A percentile compares a stretch with the other conserved stretches of the same genome.
Conservation (phyloP, 92 coral and sea anemone species). For the Plumapathes pennacea region DNA sequence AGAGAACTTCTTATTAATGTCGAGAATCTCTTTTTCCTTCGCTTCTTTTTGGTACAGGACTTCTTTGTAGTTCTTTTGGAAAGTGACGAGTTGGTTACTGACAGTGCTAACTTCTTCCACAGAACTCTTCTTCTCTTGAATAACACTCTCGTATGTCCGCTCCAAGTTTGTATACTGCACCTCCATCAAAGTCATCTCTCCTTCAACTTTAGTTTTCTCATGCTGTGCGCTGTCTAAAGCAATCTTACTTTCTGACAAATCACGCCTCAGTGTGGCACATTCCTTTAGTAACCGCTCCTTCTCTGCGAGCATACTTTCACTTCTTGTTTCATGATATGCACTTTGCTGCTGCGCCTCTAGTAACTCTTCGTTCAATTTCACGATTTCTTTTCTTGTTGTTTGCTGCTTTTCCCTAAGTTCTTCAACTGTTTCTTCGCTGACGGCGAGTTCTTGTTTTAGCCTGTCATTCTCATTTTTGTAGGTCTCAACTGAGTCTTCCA, state of each 20-base stretch:
- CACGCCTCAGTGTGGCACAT: constrained; percentile 37
- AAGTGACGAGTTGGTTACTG: constrained; percentile 43
- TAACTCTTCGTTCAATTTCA: constrained; percentile 54
- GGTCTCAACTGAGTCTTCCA: constrained; percentile 29
- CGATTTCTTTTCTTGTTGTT: constrained; percentile 46
- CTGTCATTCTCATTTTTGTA: constrained; percentile 55
- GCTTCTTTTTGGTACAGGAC: constrained; percentile 37
- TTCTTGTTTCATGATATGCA: constrained; percentile 32
- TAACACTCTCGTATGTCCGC: constrained; percentile 26
- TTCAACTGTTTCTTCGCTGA: constrained; percentile 21
- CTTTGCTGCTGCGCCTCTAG: constrained; percentile 48
- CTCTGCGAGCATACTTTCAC: constrained; percentile 44
- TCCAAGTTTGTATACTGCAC: constrained; percentile 54
- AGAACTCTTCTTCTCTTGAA: constrained; percentile 56
- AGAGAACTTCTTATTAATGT: constrained; percentile 49
- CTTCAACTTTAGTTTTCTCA: constrained; percentile 57
- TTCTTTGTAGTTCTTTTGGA: constrained; percentile 55
- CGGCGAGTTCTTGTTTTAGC: constrained; percentile 46
- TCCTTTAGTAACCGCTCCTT: constrained; percentile 58
- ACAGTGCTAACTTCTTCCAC: constrained; percentile 33
- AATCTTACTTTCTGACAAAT: constrained; percentile 58
- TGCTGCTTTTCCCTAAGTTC: constrained; percentile 46
- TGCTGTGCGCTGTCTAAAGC: constrained; percentile 47
- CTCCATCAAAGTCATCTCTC: constrained; percentile 50
- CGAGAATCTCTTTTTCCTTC: constrained; percentile 55